A percentile compares a stretch with the other conserved stretches of the same genome.
Evolutionary conservation across 2,888 invertebrate genomes (phyloP).

Genomic region (Allolobophora icterica): DNA sequence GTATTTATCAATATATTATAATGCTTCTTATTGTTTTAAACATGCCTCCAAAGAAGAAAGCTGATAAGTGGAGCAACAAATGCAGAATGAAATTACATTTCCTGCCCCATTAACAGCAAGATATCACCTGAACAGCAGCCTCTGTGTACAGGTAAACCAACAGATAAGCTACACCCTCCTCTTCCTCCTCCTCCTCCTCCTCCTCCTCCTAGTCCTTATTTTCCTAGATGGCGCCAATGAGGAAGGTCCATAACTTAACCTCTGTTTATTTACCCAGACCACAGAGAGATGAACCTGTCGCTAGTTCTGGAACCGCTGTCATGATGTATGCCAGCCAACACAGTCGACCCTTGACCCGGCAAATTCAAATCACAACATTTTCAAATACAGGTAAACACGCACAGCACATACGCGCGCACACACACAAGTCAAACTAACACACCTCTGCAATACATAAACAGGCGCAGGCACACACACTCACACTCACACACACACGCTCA

Average conservation of each 20-base stretch:
- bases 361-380: constrained; percentile 11
- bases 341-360: neutral
- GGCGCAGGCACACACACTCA: neutral
- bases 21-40: neutral
- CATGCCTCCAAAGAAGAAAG: neutral
- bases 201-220: neutral
- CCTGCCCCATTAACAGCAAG: neutral
- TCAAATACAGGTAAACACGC: neutral
- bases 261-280: constrained; percentile 1
- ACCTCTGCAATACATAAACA: neutral
- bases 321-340: neutral
- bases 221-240: constrained; percentile 1
- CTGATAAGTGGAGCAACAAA: neutral
- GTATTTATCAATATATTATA: neutral
- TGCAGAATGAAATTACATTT: neutral
- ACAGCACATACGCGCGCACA: neutral
- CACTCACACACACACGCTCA: neutral
- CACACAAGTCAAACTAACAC: neutral
- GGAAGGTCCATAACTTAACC: constrained; percentile 9
- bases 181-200: neutral
- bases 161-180: neutral
- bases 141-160: neutral
- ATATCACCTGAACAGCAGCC: neutral
- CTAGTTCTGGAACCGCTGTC: neutral
- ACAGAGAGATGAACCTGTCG: neutral